Conservation (phyloP, 2,888 invertebrate genomes). For the Yponomeuta malinellus region DNA sequence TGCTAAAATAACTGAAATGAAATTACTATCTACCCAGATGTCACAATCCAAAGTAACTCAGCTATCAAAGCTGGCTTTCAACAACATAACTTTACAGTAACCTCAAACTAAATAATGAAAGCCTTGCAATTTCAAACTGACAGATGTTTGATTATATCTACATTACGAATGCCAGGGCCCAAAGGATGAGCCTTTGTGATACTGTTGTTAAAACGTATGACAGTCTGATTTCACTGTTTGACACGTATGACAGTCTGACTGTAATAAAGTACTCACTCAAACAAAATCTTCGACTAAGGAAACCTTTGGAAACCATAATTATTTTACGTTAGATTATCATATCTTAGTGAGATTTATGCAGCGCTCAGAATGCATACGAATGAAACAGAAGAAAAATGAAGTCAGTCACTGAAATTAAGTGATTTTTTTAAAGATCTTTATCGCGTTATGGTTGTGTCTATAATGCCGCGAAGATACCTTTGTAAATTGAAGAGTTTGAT, state of each 20-base stretch:
- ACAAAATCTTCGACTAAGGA: no score
- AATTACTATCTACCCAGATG: background rate
- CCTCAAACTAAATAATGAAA: background rate
- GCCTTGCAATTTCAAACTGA: background rate
- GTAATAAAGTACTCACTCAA: background rate
- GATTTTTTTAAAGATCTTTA: no score
- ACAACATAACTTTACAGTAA: background rate
- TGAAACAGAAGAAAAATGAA: no score
- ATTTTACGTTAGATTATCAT: no score
- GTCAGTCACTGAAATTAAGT: no score
- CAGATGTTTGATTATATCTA: background rate
- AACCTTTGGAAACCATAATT: no score
- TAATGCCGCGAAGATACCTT: no score
- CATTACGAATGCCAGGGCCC: background rate
- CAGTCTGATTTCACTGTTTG: background rate
- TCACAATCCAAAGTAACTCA: background rate
- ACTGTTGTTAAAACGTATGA: background rate
- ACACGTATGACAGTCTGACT: background rate
- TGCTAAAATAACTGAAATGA: no score
- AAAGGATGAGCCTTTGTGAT: background rate
- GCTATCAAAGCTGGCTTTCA: background rate
- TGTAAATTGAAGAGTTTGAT: no score
- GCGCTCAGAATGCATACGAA: no score
- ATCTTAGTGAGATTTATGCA: no score
- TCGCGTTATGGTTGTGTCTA: no score